A percentile compares a stretch with the other conserved stretches of the same genome.
Conservation (phyloP, 2,113 vertebrate genomes). For the Hassar affinis region DNA sequence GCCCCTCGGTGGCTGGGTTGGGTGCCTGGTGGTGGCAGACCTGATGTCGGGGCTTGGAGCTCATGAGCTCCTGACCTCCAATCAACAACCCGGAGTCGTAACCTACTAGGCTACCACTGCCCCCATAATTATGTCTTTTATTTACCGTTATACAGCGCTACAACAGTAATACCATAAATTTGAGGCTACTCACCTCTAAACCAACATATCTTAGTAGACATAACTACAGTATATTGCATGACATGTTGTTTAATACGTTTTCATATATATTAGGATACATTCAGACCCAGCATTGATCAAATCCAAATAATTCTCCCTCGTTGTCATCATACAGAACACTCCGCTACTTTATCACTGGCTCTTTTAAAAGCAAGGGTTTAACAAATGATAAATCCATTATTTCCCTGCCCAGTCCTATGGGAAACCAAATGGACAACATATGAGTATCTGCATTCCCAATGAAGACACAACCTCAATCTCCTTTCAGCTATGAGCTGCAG, state of each 20-base stretch:
- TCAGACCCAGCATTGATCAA: background rate
- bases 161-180: background rate
- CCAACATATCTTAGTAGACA: too few relatives aligned
- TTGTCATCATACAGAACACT: background rate
- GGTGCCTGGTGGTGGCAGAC: too few relatives aligned
- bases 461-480: too few relatives aligned
- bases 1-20: too few relatives aligned
- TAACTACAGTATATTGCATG: too few relatives aligned
- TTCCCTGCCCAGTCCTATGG: background rate
- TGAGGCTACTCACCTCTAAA: background rate
- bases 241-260: too few relatives aligned
- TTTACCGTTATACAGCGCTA: background rate
- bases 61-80: too few relatives aligned
- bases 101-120: too few relatives aligned
- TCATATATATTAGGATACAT: background rate
- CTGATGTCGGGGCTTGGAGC: too few relatives aligned
- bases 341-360: background rate
- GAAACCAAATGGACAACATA: background rate
- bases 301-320: background rate
- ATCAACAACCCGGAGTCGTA: too few relatives aligned
- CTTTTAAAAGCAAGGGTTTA: background rate
- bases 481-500: too few relatives aligned
- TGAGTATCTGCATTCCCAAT: too few relatives aligned
- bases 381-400: background rate
- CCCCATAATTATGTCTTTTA: background rate